These are phyloP conservation scores for Lepidostoma basale DNA, from an alignment of 1,140 invertebrate species.

Conservation along the genomic window DNA sequence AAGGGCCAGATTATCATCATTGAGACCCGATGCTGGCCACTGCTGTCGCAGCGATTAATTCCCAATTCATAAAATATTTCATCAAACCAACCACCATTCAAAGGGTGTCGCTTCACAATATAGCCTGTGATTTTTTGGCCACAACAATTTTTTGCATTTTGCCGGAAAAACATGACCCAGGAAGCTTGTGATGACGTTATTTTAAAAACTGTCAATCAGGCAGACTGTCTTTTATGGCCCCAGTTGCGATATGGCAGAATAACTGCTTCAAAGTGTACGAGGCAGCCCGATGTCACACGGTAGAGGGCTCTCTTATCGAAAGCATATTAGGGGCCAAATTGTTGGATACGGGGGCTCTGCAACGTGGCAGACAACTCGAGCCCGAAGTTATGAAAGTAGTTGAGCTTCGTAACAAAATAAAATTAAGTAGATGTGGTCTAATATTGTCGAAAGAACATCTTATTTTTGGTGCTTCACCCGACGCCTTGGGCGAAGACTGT, in stretches of 20 bases:
- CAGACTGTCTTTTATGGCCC: neutral
- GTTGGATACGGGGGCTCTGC: neutral
- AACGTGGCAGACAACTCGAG: constrained; percentile 45
- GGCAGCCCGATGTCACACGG: neutral
- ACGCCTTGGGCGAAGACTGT: constrained; percentile 47
- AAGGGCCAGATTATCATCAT: too few relatives aligned
- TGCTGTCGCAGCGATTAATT: too few relatives aligned
- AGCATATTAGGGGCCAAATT: neutral
- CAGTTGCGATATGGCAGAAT: neutral
- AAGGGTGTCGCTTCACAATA: neutral
- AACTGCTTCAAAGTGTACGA: neutral
- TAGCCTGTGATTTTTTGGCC: neutral
- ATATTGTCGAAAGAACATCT: constrained; percentile 36
- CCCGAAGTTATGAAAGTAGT: constrained; percentile 44
- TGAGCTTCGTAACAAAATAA: constrained; percentile 17
- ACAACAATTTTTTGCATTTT: neutral
- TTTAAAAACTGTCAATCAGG: neutral
- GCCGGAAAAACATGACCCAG: neutral
- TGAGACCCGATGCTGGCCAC: too few relatives aligned
- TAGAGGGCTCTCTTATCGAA: neutral
- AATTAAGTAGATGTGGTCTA: constrained; percentile 41
- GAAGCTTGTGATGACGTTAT: neutral
- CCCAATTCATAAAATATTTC: neutral
- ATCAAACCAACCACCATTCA: neutral
- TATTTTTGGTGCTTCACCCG: constrained; percentile 51